Percentiles rank a stretch among this genome's conserved stretches.
Conservation (phyloP, 2,888 invertebrate species). For the Gasteruption jaculator region DNA sequence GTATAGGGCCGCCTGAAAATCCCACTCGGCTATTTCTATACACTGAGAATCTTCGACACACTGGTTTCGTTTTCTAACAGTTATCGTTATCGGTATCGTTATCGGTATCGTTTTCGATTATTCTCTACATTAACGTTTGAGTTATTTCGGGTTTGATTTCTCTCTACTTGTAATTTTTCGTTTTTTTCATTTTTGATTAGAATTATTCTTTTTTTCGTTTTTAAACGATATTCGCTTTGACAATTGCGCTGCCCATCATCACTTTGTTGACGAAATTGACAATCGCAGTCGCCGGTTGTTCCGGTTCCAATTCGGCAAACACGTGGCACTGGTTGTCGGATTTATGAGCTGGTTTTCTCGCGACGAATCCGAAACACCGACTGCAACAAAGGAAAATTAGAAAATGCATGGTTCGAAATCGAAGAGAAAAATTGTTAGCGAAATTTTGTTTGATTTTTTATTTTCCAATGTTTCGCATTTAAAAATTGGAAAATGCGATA, state of each 20-base stretch:
- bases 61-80: too few relatives aligned
- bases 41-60: too few relatives aligned
- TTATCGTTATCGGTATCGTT: too few relatives aligned
- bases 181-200: constrained; percentile 4
- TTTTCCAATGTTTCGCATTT: background rate
- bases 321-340: constrained; percentile 96
- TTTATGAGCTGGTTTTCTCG: constrained; percentile 77
- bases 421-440: background rate
- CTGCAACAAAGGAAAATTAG: constrained; percentile 54
- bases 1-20: too few relatives aligned
- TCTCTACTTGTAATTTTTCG: constrained; percentile 5
- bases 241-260: constrained; percentile 57
- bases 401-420: background rate
- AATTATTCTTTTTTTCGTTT: too few relatives aligned
- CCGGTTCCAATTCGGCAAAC: constrained; percentile 92
- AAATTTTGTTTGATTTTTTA: background rate
- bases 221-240: constrained; percentile 56
- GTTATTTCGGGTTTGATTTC: constrained; percentile 20
- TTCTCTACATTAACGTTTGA: constrained; percentile 12
- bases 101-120: too few relatives aligned
- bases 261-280: constrained; percentile 85
- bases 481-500: too few relatives aligned
- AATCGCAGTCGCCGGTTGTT: constrained; percentile 91
- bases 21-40: too few relatives aligned
- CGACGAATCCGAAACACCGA: constrained; percentile 94